A percentile compares a stretch with the other conserved stretches of the same genome.
Conservation (phyloP, 2,888 invertebrate species). For the Drosophila ochracea region DNA sequence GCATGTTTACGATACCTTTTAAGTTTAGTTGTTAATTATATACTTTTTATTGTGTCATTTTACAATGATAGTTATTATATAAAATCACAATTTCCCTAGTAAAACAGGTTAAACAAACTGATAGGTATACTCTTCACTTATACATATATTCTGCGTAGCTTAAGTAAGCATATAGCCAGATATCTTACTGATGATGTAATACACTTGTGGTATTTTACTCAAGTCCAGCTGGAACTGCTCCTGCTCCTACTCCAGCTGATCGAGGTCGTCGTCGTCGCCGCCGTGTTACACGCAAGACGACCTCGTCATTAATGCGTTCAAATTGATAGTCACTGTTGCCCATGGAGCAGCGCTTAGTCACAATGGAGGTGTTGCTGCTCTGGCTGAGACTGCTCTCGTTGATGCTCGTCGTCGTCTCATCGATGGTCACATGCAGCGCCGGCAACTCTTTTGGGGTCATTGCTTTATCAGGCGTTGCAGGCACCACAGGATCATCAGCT, state of each 20-base stretch:
- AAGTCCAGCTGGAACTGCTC: background rate
- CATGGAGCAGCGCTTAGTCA: constrained; percentile 75
- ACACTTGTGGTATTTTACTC: background rate
- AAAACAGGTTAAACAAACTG: background rate
- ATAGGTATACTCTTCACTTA: background rate
- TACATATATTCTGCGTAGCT: background rate
- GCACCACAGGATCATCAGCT: background rate
- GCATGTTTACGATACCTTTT: background rate
- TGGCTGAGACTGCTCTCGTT: constrained; percentile 13
- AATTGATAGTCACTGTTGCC: constrained; percentile 82
- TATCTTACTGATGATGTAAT: constrained; percentile 16
- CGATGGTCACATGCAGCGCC: constrained; percentile 49
- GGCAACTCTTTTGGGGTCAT: background rate
- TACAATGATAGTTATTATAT: background rate
- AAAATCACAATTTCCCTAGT: constrained; percentile 17
- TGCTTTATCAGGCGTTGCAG: constrained; percentile 8
- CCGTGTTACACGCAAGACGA: constrained; percentile 77
- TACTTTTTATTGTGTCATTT: constrained; percentile 2
- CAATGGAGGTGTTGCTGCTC: constrained; percentile 29
- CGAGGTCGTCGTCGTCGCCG: constrained; percentile 39
- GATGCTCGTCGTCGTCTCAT: constrained; percentile 56
- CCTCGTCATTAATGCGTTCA: constrained; percentile 76
- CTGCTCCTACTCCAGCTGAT: background rate
- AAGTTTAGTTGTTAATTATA: background rate
- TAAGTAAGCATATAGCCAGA: constrained; percentile 27